Evolutionary conservation across 2,113 vertebrate species (phyloP).

Genomic region (Peromyscus leucopus): DNA sequence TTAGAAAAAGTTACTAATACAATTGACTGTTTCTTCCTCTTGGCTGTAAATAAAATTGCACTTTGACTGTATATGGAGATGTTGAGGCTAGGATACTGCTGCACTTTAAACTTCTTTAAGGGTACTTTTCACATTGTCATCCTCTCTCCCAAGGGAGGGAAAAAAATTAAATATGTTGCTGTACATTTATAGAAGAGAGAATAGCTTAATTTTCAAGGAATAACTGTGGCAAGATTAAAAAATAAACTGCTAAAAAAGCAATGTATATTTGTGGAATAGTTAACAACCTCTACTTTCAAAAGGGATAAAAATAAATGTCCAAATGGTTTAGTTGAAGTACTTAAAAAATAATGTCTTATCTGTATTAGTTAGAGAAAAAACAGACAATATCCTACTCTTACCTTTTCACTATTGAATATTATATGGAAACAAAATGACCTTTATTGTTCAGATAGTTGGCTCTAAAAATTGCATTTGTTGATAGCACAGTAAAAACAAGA

Average conservation of each 20-base stretch:
- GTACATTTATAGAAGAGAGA: neutral
- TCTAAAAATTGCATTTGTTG: conserved; percentile 12
- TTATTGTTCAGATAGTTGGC: neutral
- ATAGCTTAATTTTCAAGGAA: neutral
- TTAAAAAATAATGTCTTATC: conserved; percentile 6
- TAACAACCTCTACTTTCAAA: neutral
- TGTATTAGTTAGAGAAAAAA: conserved; percentile 1
- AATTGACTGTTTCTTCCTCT: neutral
- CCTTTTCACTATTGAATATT: conserved; percentile 21
- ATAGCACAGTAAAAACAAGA: neutral
- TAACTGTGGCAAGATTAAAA: neutral
- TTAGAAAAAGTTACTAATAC: neutral
- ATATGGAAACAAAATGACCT: conserved; percentile 25
- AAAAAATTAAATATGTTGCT: neutral
- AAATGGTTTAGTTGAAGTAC: neutral
- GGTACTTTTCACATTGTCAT: neutral
- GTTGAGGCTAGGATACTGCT: neutral
- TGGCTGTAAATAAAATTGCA: neutral
- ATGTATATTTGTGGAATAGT: neutral
- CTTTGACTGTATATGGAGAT: neutral
- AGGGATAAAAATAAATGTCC: conserved; percentile 13
- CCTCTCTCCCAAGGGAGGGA: neutral
- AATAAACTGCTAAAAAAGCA: neutral
- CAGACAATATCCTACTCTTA: neutral
- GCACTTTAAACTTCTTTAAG: neutral